Base-by-base conservation (phyloP, 2,113 vertebrate species). In the Pachypanchax playfairii region DNA sequence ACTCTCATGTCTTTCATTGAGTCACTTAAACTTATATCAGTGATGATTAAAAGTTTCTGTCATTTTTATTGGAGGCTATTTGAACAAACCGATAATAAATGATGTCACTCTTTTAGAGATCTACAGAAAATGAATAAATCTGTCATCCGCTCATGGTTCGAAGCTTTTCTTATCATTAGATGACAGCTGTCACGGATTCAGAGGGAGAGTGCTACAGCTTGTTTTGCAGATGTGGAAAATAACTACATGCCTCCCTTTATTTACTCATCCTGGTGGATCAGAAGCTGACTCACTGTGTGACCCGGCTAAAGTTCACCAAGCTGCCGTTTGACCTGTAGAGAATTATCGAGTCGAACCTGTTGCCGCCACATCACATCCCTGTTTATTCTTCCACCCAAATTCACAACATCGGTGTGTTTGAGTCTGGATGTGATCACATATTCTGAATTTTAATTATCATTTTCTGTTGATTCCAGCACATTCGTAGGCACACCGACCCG, bases 261-360 rank as follows among this genome's bases (percentile, higher is more conserved):
- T 54, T 64, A 54, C 35, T 70, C 52, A 49, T 48, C 29, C 11
- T 44, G 63, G 11, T n/a, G 6, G 22, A 67, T 66, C 57, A 59
- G 47, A 68, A n/a, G 55, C 33, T 71, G 62, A 77, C 20, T 80
- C 70, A 69, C 4, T 22, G 20, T 22, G 20, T 39, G 60, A 63
- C 33, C 39, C 6, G 29, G 33, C 42, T 41, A 33, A 66, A 76
- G 69, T 80, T 69, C 56, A 73, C 41, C 35, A 75, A 67, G 54
- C 56, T 17, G 10, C 41, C 61, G 44, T 71, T 50, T 56, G 51
- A 5, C 22, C 35, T 44, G 24, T 71, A 29, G 35, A 20, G 24
- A 13, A 22, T 21, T 57, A 55, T 56, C 22, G 1, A 63, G 20
- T 43, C 3, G 14, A 28, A 43, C 9, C 7, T 33, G 4, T 3